Conservation (phyloP, 2,888 invertebrate species). For the Isotomurus palustris region DNA sequence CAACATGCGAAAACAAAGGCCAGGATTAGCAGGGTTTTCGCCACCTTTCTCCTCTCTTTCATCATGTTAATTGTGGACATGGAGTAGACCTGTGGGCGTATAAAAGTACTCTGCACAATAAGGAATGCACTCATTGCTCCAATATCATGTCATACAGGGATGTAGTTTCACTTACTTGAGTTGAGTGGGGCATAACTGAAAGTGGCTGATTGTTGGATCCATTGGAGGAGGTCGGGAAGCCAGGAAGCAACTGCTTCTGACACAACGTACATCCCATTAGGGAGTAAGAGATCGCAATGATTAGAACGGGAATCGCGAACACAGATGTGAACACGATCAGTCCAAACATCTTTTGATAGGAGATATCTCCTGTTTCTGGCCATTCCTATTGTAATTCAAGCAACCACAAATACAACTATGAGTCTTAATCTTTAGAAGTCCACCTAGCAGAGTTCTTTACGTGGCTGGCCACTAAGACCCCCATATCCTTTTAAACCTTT, state of each 20-base stretch:
- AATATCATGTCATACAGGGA: no score
- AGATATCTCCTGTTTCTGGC: not conserved
- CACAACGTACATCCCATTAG: conserved; percentile 67
- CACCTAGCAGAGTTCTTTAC: no score
- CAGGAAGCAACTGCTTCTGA: conserved; percentile 64
- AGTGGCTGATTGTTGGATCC: no score
- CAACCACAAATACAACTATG: not conserved
- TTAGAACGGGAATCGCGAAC: conserved; percentile 65
- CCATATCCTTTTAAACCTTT: no score
- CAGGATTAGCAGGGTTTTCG: conserved; percentile 12
- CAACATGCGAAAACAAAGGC: conserved; percentile 9
- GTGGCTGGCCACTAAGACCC: no score
- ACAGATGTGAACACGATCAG: conserved; percentile 67
- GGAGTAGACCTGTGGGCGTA: not conserved
- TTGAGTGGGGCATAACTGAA: no score
- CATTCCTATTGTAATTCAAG: not conserved
- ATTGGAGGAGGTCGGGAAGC: no score
- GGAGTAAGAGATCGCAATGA: conserved; percentile 55
- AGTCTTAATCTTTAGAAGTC: no score
- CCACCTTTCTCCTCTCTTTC: conserved; percentile 11
- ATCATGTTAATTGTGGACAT: conserved; percentile 3
- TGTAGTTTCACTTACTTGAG: conserved; percentile 23
- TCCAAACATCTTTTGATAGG: conserved; percentile 58
- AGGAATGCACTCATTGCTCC: no score
- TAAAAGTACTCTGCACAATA: no score